Percentiles rank a stretch among this genome's conserved stretches.
Conservation (phyloP, 2,113 vertebrate species). For the Dasyurus viverrinus region DNA sequence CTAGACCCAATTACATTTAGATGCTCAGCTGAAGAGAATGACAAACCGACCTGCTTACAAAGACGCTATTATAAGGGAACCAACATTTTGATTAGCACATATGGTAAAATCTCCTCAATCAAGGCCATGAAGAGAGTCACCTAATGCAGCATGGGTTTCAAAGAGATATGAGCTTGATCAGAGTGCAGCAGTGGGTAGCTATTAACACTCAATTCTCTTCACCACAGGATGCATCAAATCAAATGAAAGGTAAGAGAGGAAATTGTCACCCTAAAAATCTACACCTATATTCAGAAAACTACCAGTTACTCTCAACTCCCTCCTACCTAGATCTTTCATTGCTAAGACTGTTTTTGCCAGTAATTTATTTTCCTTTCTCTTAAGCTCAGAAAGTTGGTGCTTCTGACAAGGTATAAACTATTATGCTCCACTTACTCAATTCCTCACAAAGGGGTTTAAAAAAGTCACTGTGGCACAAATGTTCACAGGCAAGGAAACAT, state of each 20-base stretch:
- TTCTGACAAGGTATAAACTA: constrained; percentile 23
- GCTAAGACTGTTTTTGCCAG: constrained; percentile 11
- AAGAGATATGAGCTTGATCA: neutral
- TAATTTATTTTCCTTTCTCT: constrained; percentile 44
- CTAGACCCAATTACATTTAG: neutral
- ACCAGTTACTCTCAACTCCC: constrained; percentile 24
- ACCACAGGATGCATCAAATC: neutral
- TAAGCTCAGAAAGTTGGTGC: constrained; percentile 36
- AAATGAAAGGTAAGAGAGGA: constrained; percentile 23
- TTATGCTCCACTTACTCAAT: constrained; percentile 42
- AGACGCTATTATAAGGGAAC: constrained; percentile 5
- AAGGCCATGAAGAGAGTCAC: neutral
- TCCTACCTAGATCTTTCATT: constrained; percentile 24
- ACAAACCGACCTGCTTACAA: neutral
- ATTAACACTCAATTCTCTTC: constrained; percentile 2
- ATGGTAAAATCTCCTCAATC: neutral
- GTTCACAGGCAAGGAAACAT: constrained; percentile 47
- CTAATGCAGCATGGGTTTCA: neutral
- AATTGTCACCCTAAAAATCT: constrained; percentile 20
- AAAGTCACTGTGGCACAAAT: constrained; percentile 36
- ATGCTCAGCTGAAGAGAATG: neutral
- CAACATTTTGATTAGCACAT: neutral
- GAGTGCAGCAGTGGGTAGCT: neutral
- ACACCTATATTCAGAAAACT: constrained; percentile 21
- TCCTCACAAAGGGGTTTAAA: constrained; percentile 3